Percentiles rank a stretch among this genome's conserved stretches.
Evolutionary conservation across 2,888 invertebrate species (phyloP).

Genomic region (Entomobrya multifasciata): DNA sequence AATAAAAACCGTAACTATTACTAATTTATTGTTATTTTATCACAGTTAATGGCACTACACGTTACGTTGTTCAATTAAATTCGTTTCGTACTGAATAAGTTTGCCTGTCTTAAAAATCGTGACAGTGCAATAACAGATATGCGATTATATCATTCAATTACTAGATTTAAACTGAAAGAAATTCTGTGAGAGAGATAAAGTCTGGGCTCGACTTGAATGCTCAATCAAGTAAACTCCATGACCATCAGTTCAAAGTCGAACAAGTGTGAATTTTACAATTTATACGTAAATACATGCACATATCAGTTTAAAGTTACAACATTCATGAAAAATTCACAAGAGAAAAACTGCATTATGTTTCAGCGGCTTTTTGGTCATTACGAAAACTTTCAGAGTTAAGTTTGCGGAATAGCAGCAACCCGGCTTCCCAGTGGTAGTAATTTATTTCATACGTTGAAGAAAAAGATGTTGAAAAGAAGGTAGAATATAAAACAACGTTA

Average conservation of each 20-base stretch:
- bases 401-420: slow-evolving; percentile 26
- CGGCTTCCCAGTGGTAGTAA: slow-evolving; percentile 7
- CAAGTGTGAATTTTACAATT: not conserved
- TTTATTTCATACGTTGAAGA: not conserved
- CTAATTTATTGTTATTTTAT: no score
- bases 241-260: slow-evolving; percentile 53
- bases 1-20: no score
- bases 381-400: not conserved
- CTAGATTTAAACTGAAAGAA: not conserved
- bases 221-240: slow-evolving; percentile 18
- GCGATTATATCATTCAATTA: slow-evolving; percentile 5
- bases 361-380: not conserved
- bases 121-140: not conserved
- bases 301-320: not conserved
- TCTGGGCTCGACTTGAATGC: not conserved
- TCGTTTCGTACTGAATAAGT: not conserved
- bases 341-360: slow-evolving; percentile 30
- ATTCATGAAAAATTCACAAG: slow-evolving; percentile 54
- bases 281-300: not conserved
- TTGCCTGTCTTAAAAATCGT: not conserved
- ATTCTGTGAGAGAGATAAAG: not conserved
- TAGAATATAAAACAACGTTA: not conserved
- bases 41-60: no score
- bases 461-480: not conserved
- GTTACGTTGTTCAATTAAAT: no score